Conservation (phyloP, 1,140 invertebrate genomes). For the Dysdera silvatica region DNA sequence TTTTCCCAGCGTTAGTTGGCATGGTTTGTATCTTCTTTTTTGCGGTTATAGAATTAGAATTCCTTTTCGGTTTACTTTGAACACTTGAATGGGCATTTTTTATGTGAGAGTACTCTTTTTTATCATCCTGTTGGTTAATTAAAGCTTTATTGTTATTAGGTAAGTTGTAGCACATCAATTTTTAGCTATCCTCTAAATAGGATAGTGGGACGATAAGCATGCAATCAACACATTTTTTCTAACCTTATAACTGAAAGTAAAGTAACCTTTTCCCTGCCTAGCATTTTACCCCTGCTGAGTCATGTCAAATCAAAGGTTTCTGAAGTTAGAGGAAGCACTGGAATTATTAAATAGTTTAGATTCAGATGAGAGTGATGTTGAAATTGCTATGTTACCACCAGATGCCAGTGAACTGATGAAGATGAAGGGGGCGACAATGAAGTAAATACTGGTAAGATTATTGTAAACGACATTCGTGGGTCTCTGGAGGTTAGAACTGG, state of each 20-base stretch:
- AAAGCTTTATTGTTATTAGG: background rate
- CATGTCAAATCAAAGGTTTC: background rate
- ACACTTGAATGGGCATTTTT: background rate
- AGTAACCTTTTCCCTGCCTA: background rate
- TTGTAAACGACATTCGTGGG: background rate
- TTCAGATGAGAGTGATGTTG: slow-evolving; percentile 5
- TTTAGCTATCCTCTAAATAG: slow-evolving; percentile 3
- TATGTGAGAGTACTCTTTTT: background rate
- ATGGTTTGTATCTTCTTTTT: background rate
- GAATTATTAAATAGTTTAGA: slow-evolving; percentile 5
- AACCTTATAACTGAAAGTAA: background rate
- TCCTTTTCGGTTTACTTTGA: slow-evolving; percentile 3
- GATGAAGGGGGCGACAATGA: background rate
- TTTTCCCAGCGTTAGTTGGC: background rate
- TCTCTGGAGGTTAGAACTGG: slow-evolving; percentile 1
- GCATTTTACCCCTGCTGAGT: background rate
- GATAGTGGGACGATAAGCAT: slow-evolving; percentile 12
- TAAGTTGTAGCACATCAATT: slow-evolving; percentile 1
- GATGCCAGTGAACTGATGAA: slow-evolving; percentile 5
- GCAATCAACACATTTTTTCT: background rate
- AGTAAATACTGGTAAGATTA: background rate
- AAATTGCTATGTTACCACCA: background rate
- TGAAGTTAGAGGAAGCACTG: slow-evolving; percentile 2
- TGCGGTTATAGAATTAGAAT: background rate
- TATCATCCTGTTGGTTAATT: slow-evolving; percentile 1